Percentiles rank a stretch among this genome's conserved stretches.
These are phyloP conservation scores for Trisateles emortualis DNA, from an alignment of 2,888 invertebrate species.

Conservation along the genomic window DNA sequence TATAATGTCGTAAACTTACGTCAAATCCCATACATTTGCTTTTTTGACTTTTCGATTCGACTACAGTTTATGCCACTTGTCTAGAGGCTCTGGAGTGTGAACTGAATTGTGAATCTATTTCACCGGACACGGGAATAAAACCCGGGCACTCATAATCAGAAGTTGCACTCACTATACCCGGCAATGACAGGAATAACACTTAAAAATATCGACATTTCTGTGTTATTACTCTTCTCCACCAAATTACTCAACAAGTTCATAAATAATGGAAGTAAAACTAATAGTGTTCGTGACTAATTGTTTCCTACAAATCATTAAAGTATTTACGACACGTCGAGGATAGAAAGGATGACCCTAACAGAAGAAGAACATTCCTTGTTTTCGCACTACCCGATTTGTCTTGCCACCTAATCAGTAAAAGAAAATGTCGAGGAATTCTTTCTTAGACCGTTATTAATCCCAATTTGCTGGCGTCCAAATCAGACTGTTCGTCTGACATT, in stretches of 20 bases:
- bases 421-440: conserved; percentile 65
- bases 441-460: conserved; percentile 76
- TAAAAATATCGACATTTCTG: background rate
- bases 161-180: too few relatives aligned
- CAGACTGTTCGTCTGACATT: conserved; percentile 62
- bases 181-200: background rate
- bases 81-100: too few relatives aligned
- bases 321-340: conserved; percentile 5
- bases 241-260: conserved; percentile 1
- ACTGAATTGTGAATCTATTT: too few relatives aligned
- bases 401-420: conserved; percentile 70
- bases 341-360: conserved; percentile 17
- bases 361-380: conserved; percentile 39
- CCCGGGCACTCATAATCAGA: too few relatives aligned
- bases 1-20: too few relatives aligned
- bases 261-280: conserved; percentile 7
- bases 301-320: conserved; percentile 36
- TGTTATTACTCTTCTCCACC: background rate
- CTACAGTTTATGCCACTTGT: too few relatives aligned
- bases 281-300: conserved; percentile 28
- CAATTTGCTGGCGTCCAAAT: conserved; percentile 70
- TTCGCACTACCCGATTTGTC: conserved; percentile 66
- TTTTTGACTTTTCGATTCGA: too few relatives aligned
- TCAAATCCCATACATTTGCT: too few relatives aligned
- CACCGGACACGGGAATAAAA: too few relatives aligned